phyloP scores from a whole-genome alignment of 2,797 vertebrate species.

The Urocyon cinereoargenteus region DNA sequence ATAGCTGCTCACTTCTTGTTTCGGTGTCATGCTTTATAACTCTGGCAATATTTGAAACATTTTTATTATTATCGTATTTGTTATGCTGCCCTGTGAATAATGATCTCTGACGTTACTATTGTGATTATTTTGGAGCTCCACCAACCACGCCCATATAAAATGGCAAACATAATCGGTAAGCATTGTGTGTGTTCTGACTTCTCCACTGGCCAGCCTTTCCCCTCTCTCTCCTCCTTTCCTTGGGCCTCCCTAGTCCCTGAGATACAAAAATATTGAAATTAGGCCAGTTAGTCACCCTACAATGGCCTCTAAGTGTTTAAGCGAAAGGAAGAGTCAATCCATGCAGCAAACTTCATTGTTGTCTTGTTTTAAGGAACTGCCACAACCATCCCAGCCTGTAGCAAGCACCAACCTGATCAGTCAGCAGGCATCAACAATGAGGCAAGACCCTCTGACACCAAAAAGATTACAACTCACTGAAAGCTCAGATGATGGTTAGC shows the following conservation, averaged over 20 bases:
- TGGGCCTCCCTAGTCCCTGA: background rate
- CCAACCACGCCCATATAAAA: background rate
- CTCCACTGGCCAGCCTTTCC: background rate
- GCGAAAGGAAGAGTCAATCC: background rate
- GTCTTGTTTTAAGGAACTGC: background rate
- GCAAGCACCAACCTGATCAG: background rate
- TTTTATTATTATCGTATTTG: background rate
- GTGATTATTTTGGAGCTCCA: background rate
- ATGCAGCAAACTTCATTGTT: background rate
- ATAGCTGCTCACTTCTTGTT: background rate
- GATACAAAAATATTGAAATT: background rate
- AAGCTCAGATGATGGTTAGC: background rate
- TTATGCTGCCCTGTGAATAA: background rate
- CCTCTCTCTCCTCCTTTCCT: background rate
- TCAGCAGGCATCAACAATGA: background rate
- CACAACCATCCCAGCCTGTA: background rate
- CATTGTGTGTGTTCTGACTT: background rate
- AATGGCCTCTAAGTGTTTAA: background rate
- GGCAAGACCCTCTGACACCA: background rate
- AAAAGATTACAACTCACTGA: background rate
- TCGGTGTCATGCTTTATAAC: background rate
- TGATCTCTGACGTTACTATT: background rate
- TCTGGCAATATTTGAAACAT: background rate
- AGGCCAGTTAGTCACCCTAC: background rate
- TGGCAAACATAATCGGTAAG: background rate